Percentiles rank a stretch among this genome's conserved stretches.
Evolutionary conservation across 2,888 invertebrate genomes (phyloP).

Genomic region (Dryadula phaetusa): DNA sequence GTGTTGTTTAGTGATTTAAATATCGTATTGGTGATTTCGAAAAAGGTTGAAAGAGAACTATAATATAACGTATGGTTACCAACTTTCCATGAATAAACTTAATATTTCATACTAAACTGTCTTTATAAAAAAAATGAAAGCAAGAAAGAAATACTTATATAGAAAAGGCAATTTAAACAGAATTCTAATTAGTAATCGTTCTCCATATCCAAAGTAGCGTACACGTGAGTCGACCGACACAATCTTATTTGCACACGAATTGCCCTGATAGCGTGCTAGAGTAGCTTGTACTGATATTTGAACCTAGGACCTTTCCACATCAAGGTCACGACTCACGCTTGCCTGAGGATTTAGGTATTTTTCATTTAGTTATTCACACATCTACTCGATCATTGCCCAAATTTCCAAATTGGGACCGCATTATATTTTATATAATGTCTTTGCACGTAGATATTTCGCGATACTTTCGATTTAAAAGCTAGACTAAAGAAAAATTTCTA

Average conservation of each 20-base stretch:
- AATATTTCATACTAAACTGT: background rate
- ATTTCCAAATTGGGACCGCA: conserved; percentile 2
- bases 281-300: conserved; percentile 17
- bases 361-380: background rate
- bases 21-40: background rate
- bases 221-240: conserved; percentile 10
- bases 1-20: background rate
- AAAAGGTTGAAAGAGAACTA: background rate
- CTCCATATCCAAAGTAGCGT: conserved; percentile 2
- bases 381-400: background rate
- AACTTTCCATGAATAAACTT: background rate
- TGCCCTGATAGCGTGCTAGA: conserved; percentile 21
- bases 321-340: conserved; percentile 9
- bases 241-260: conserved; percentile 21
- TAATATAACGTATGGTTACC: background rate
- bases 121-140: background rate
- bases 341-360: conserved; percentile 19
- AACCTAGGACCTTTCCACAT: conserved; percentile 18
- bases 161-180: background rate
- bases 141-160: background rate
- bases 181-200: conserved; percentile 18
- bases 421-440: background rate
- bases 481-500: conserved; percentile 9
- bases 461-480: conserved; percentile 14
- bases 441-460: background rate